Evolutionary conservation across 2,113 vertebrate species (phyloP), one percentile per base, ranked within the genome.

Genomic region (Isichthys henryi): DNA sequence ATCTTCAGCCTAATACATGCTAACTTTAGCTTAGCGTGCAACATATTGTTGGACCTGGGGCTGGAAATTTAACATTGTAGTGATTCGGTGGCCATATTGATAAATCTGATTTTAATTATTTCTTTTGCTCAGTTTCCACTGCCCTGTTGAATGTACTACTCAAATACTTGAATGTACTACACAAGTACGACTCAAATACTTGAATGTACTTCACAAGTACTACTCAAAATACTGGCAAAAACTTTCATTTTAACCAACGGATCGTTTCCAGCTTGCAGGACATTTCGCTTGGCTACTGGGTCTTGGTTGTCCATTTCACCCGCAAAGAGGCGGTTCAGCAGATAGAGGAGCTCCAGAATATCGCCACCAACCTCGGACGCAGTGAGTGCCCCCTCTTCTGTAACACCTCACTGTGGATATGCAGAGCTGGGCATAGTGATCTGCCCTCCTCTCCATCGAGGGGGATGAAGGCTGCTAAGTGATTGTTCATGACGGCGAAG

Each of bases 221-320:
- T 10, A 13, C 62, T 70, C 62, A 27, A 35, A 15, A 80, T 80
- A 43, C 17, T 17, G 35, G n/a, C 74, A 80, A 80, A 77, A 77
- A 77, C 11, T 39, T 77, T 77, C 17, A 0, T 17, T 39, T 43
- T 80, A 43, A 80, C 35, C 1, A 46, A 8, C 1, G 5, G 3
- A 46, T 23, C 0, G 39, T 84, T 1, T 84, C 39, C 93, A 99
- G 98, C 83, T 93, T 99, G 84, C 98, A 99, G 23, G 98, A 99
- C 93, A 98, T 99, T 89, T 98, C 98, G 0, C 98, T 96, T 0
- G 98, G 98, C 35, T 99, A 99, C 95, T 99, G 98, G 98, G 97
- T 99, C 58, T 95, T 99, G 13, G 98, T 99, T 0, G 96, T 99
- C 52, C 98, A 99, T 90, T 98, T 99, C 92, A 99, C 98, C 0